These are phyloP conservation scores for Scaptomyza hsui DNA, from an alignment of 1,140 invertebrate species.

Conservation along the genomic window DNA sequence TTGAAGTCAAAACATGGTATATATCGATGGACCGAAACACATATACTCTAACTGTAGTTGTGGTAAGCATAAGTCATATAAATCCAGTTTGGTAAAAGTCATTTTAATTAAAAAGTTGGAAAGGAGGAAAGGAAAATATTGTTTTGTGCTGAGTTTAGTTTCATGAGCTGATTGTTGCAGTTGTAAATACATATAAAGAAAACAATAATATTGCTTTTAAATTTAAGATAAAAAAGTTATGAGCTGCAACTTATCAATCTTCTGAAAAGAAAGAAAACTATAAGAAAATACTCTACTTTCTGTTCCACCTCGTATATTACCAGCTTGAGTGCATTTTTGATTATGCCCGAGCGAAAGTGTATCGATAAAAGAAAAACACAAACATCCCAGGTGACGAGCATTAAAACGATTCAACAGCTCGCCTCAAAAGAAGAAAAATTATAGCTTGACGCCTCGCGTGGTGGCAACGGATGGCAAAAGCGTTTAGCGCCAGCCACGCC, in stretches of 20 bases:
- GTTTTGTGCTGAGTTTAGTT: not conserved
- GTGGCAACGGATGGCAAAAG: constrained; percentile 57
- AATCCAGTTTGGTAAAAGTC: not conserved
- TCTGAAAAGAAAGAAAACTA: no score
- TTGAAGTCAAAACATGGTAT: not conserved
- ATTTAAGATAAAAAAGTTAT: no score
- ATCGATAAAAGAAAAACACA: constrained; percentile 35
- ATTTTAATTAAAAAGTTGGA: no score
- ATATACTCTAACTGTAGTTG: not conserved
- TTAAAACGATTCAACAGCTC: constrained; percentile 83
- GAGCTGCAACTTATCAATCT: no score
- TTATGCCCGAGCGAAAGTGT: constrained; percentile 7
- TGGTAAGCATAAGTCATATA: not conserved
- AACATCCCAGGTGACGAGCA: constrained; percentile 74
- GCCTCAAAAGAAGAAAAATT: constrained; percentile 72
- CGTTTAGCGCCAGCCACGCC: constrained; percentile 57
- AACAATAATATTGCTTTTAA: no score
- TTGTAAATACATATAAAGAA: no score
- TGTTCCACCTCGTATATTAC: not conserved
- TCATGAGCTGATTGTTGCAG: no score
- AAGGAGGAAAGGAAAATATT: not conserved
- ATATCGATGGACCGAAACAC: not conserved
- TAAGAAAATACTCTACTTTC: no score
- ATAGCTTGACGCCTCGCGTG: constrained; percentile 62
- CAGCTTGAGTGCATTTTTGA: not conserved